Evolutionary conservation across 2,797 vertebrate genomes (phyloP).

Genomic region (Heterohyrax brucei): DNA sequence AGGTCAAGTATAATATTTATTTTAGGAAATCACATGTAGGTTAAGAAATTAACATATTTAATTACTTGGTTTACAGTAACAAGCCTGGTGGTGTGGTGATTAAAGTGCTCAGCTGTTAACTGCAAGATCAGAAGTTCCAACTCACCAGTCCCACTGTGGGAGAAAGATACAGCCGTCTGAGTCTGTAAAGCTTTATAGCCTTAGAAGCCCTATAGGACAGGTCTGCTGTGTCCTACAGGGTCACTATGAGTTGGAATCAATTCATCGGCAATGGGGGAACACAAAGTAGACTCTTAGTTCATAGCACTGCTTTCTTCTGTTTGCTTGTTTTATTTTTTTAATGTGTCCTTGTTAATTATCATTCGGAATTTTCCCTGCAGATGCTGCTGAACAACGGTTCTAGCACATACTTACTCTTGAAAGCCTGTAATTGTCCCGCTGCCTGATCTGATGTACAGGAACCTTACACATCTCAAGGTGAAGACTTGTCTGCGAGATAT

Average conservation of each 20-base stretch:
- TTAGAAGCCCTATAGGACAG: too few relatives aligned
- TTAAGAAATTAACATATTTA: not conserved
- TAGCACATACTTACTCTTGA: not conserved
- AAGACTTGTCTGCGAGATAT: not conserved
- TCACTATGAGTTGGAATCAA: too few relatives aligned
- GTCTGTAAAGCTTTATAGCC: too few relatives aligned
- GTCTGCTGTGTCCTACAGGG: too few relatives aligned
- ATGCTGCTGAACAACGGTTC: constrained; percentile 24
- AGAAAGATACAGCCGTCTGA: too few relatives aligned
- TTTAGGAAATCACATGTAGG: not conserved
- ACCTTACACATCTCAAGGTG: not conserved
- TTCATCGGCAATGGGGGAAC: too few relatives aligned
- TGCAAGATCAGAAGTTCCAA: too few relatives aligned
- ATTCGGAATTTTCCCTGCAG: constrained; percentile 42
- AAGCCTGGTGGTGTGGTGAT: too few relatives aligned
- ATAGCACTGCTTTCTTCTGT: not conserved
- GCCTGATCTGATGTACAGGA: not conserved
- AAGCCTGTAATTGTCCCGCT: not conserved
- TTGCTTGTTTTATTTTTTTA: not conserved
- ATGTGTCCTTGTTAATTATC: not conserved
- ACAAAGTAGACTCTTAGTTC: not conserved
- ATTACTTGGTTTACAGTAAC: not conserved
- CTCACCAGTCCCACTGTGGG: too few relatives aligned
- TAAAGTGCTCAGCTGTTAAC: too few relatives aligned
- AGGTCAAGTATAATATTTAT: not conserved